Evolutionary conservation across 2,797 vertebrate genomes (phyloP).

Genomic region (Atherinosoma microstoma): DNA sequence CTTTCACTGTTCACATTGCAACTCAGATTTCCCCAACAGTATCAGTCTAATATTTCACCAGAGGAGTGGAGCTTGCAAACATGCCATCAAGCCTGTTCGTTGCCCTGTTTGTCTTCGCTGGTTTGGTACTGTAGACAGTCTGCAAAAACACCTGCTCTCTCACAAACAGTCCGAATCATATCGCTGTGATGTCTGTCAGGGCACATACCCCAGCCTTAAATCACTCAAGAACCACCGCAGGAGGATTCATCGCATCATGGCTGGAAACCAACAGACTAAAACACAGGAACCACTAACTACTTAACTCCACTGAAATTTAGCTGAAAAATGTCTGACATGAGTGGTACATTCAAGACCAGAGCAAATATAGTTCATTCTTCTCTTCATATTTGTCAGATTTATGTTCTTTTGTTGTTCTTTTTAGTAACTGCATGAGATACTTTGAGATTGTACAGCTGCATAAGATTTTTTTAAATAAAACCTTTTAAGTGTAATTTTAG

Average conservation of each 20-base stretch:
- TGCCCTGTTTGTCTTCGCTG: constrained; percentile 83
- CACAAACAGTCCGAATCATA: constrained; percentile 79
- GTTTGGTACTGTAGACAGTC: constrained; percentile 79
- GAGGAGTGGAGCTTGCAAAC: constrained; percentile 79
- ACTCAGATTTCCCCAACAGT: constrained; percentile 76
- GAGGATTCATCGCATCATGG: constrained; percentile 80
- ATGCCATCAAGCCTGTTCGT: constrained; percentile 81
- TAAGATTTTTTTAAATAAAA: neutral
- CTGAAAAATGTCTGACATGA: neutral
- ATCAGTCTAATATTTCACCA: constrained; percentile 81
- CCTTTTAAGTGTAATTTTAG: constrained; percentile 25
- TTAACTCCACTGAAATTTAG: constrained; percentile 22
- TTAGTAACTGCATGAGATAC: neutral
- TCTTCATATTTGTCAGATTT: constrained; percentile 18
- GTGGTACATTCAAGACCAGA: constrained; percentile 14
- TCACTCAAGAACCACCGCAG: constrained; percentile 83
- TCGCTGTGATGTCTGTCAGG: constrained; percentile 80
- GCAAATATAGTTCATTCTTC: neutral
- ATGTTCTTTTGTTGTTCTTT: constrained; percentile 4
- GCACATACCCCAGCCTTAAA: constrained; percentile 75
- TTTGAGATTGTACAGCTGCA: constrained; percentile 40
- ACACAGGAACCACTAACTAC: constrained; percentile 46
- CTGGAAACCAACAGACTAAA: constrained; percentile 52
- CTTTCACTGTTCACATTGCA: constrained; percentile 78
- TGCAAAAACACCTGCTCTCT: constrained; percentile 83